phyloP scores from a whole-genome alignment of 2,888 invertebrate species.

The Eucera pruinosa region DNA sequence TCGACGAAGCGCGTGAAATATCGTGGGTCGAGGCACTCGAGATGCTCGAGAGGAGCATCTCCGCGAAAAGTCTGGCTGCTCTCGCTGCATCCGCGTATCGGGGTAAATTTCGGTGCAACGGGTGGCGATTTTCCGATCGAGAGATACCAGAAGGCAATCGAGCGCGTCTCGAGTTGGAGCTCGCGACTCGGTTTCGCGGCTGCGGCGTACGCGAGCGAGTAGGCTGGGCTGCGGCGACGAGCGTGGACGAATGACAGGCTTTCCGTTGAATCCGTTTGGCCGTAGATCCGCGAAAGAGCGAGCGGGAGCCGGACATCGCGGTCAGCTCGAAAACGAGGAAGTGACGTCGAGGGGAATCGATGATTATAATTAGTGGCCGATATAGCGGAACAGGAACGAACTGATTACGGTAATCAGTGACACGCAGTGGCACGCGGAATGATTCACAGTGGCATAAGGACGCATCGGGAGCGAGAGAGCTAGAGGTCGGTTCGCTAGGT shows the following conservation, averaged over 20 bases:
- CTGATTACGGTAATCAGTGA: slow-evolving; percentile 84
- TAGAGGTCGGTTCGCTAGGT: slow-evolving; percentile 8
- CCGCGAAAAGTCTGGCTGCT: too few relatives aligned
- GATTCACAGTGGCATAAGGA: slow-evolving; percentile 73
- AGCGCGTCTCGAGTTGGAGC: background rate
- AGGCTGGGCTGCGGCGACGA: slow-evolving; percentile 1
- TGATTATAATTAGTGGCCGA: slow-evolving; percentile 84
- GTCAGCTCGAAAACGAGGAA: slow-evolving; percentile 78
- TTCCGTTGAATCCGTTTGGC: slow-evolving; percentile 56
- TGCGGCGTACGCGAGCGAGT: slow-evolving; percentile 23
- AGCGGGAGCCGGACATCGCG: slow-evolving; percentile 31
- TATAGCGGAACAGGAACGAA: slow-evolving; percentile 81
- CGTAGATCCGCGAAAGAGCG: slow-evolving; percentile 60
- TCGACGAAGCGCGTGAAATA: slow-evolving; percentile 5
- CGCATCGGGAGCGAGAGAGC: slow-evolving; percentile 31
- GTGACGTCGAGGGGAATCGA: slow-evolving; percentile 81
- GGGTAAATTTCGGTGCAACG: background rate
- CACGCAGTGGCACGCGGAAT: slow-evolving; percentile 78
- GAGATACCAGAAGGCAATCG: too few relatives aligned
- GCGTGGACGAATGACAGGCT: slow-evolving; percentile 54
- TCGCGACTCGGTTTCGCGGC: slow-evolving; percentile 17
- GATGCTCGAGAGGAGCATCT: background rate
- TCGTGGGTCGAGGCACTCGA: background rate
- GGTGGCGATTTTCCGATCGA: too few relatives aligned
- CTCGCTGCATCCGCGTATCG: background rate